A percentile compares a stretch with the other conserved stretches of the same genome.
phyloP scores from a whole-genome alignment of 2,113 vertebrate genomes.

The Triplophysa dalaica region DNA sequence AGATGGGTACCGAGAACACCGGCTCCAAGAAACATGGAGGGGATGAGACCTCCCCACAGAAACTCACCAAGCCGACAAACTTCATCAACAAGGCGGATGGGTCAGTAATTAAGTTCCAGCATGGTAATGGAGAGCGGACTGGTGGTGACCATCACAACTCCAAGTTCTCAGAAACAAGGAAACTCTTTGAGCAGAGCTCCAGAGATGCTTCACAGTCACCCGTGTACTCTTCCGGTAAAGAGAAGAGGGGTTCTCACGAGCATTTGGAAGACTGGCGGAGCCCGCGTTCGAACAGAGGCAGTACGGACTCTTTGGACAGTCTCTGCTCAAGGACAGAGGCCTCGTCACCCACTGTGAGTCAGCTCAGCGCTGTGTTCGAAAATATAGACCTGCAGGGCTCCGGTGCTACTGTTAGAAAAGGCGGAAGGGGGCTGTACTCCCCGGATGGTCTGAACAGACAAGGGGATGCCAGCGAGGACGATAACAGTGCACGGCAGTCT shows the following conservation, averaged over 20 bases:
- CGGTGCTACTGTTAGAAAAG: conserved; percentile 65
- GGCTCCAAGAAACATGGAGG: conserved; percentile 71
- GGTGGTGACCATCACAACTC: conserved; percentile 78
- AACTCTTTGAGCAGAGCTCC: conserved; percentile 89
- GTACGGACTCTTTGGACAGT: conserved; percentile 92
- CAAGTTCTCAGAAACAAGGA: conserved; percentile 94
- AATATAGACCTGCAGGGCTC: conserved; percentile 73
- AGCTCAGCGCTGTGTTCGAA: conserved; percentile 95
- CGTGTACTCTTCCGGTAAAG: conserved; percentile 83
- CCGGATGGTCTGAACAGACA: conserved; percentile 69
- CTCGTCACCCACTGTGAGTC: conserved; percentile 92
- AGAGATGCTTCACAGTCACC: conserved; percentile 81
- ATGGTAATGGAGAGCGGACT: conserved; percentile 81
- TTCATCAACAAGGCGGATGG: conserved; percentile 88
- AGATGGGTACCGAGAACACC: conserved; percentile 87
- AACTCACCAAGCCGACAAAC: conserved; percentile 83
- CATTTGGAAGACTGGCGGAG: conserved; percentile 86
- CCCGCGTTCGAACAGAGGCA: conserved; percentile 87
- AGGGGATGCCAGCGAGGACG: conserved; percentile 74
- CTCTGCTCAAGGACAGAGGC: conserved; percentile 93
- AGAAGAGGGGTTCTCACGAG: conserved; percentile 82
- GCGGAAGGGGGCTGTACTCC: conserved; percentile 75
- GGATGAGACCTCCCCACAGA: conserved; percentile 83
- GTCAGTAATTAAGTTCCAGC: conserved; percentile 84
- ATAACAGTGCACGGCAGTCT: conserved; percentile 70